Evolutionary conservation across 2,113 vertebrate genomes (phyloP).

Genomic region (Dunckerocampus dactyliophorus): DNA sequence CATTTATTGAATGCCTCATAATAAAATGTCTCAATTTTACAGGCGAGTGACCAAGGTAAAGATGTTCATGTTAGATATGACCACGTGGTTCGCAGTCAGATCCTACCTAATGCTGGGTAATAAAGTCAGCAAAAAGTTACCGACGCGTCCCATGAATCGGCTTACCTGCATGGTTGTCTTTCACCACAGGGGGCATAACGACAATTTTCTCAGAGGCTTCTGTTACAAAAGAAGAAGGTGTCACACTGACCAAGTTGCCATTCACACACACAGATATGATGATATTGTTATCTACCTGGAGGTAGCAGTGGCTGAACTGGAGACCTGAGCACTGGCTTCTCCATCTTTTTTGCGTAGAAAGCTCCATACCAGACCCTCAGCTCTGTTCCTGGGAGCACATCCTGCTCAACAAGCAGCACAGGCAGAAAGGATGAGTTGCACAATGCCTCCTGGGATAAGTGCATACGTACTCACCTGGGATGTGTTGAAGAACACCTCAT

Average conservation of each 20-base stretch:
- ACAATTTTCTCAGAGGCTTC: slow-evolving; percentile 25
- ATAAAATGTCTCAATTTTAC: too few species aligned
- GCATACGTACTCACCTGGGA: slow-evolving; percentile 70
- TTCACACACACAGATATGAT: not conserved
- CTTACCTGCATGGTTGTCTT: slow-evolving; percentile 22
- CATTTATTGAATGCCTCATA: too few species aligned
- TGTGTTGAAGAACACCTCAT: slow-evolving; percentile 94
- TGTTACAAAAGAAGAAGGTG: slow-evolving; percentile 14
- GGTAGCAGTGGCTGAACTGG: slow-evolving; percentile 59
- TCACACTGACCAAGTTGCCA: slow-evolving; percentile 12
- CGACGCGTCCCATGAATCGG: too few species aligned
- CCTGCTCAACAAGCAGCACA: slow-evolving; percentile 52
- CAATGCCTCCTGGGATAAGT: too few species aligned
- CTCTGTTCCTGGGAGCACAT: slow-evolving; percentile 87
- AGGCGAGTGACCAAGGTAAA: too few species aligned
- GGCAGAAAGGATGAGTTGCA: not conserved
- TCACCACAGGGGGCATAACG: slow-evolving; percentile 11
- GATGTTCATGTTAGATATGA: too few species aligned
- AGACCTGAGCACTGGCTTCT: slow-evolving; percentile 84
- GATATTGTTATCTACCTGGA: slow-evolving; percentile 58
- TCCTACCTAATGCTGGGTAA: too few species aligned
- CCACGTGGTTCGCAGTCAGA: too few species aligned
- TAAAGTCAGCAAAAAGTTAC: too few species aligned
- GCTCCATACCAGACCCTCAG: slow-evolving; percentile 97
- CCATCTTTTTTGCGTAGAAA: slow-evolving; percentile 98